Conservation (phyloP, 2,888 invertebrate genomes). For the Toxonevra muliebris region DNA sequence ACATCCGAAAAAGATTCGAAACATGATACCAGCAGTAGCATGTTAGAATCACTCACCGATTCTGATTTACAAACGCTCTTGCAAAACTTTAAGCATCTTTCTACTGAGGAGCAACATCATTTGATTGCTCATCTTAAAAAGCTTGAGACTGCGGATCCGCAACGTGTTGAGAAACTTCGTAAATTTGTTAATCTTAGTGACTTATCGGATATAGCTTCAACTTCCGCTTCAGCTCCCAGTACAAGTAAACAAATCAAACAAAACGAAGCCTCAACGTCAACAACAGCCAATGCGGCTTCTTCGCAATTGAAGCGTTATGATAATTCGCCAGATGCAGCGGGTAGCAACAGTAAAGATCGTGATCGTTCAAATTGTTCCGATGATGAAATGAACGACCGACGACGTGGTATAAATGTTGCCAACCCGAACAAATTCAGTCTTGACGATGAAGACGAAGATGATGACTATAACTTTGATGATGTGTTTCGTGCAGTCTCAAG, state of each 20-base stretch:
- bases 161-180: slow-evolving; percentile 79
- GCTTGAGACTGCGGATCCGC: slow-evolving; percentile 78
- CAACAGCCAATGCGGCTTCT: slow-evolving; percentile 10
- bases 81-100: slow-evolving; percentile 83
- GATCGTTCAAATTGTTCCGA: slow-evolving; percentile 41
- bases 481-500: slow-evolving; percentile 80
- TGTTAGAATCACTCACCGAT: slow-evolving; percentile 81
- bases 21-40: slow-evolving; percentile 56
- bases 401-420: slow-evolving; percentile 43
- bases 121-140: slow-evolving; percentile 84
- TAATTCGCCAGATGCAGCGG: slow-evolving; percentile 34
- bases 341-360: slow-evolving; percentile 25
- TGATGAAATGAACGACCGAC: slow-evolving; percentile 46
- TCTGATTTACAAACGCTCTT: slow-evolving; percentile 81
- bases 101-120: slow-evolving; percentile 83
- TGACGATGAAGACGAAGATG: slow-evolving; percentile 76
- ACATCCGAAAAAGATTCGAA: slow-evolving; percentile 45
- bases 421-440: slow-evolving; percentile 63
- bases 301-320: slow-evolving; percentile 28
- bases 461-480: slow-evolving; percentile 86
- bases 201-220: slow-evolving; percentile 44
- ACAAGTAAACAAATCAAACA: not conserved
- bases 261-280: slow-evolving; percentile 14
- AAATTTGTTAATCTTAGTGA: slow-evolving; percentile 75
- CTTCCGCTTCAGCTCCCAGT: slow-evolving; percentile 16